Evolutionary conservation across 2,797 vertebrate genomes (phyloP), one percentile per base, ranked within the genome.

Genomic region (Odontamblyopus lacepedii): DNA sequence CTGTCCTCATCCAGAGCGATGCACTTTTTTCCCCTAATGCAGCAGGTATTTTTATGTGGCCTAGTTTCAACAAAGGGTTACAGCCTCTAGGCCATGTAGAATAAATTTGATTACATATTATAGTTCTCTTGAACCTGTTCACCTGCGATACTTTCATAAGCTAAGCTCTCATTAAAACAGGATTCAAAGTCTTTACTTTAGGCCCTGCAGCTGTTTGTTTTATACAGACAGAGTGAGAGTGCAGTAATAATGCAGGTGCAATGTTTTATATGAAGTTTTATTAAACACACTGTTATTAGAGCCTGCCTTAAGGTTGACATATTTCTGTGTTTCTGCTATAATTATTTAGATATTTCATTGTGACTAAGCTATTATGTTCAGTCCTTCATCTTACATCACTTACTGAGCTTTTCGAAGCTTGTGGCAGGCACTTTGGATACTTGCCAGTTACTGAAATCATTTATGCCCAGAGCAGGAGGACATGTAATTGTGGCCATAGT

Each of bases 31-130:
- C 83, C 65, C 82, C 69, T 79, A 81, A 76, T 30, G 4, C 69
- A 85, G 76, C 75, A 89, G 86, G 87, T 80, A 88, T 91, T 88
- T 91, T 90, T 90, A 90, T 89, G 67, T 77, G 75, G 44, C 83
- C 74, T 83, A 73, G 50, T 73, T 85, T 77, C 72, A 66, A 76
- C 79, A 75, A 82, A 80, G 55, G 38, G 65, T 85, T 79, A 69
- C 50, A 67, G 76, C 70, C 86, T 82, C 30, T 0, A 18, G 78
- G 84, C 65, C 26, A 72, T 7, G 48, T 8, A 76, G 57, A 66
- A 60, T 72, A 75, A 77, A 70, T 65, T 75, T 8, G 13, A 60
- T 29, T 48, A 48, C 11, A 44, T 44, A 67, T 77, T 44, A 64
- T 78, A 48, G 56, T 83, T 78, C 35, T 60, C 13, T 32, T 87